A percentile compares a stretch with the other conserved stretches of the same genome.
Evolutionary conservation across 2,113 vertebrate species (phyloP).

Genomic region (Hyla sarda): DNA sequence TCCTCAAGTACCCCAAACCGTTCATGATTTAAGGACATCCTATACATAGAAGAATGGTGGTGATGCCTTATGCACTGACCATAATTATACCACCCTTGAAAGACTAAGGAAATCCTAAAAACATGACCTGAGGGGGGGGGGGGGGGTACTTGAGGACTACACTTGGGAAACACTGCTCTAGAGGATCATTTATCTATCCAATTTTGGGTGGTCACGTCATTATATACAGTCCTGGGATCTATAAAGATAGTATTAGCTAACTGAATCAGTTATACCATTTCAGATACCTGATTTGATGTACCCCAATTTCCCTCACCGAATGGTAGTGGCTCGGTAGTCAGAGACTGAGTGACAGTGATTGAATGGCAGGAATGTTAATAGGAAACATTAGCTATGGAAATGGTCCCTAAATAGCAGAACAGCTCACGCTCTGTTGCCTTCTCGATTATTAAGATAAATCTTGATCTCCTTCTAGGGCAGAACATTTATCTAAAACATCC

Average conservation of each 20-base stretch:
- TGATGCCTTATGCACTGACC: too few species aligned
- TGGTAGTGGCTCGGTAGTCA: not conserved
- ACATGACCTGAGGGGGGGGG: too few species aligned
- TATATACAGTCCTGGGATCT: not conserved
- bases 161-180: too few species aligned
- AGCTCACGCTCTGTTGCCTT: slow-evolving; percentile 17
- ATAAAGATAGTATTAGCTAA: slow-evolving; percentile 6
- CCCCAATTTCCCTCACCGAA: not conserved
- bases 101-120: too few species aligned
- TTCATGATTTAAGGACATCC: too few species aligned
- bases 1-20: too few species aligned
- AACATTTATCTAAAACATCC: not conserved
- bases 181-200: not conserved
- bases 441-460: slow-evolving; percentile 25
- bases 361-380: slow-evolving; percentile 51
- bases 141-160: too few species aligned
- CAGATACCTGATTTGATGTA: slow-evolving; percentile 12
- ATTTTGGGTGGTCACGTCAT: not conserved
- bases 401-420: slow-evolving; percentile 27
- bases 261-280: slow-evolving; percentile 17
- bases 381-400: slow-evolving; percentile 49
- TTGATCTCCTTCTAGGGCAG: not conserved
- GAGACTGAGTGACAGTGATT: slow-evolving; percentile 41
- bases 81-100: too few species aligned
- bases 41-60: too few species aligned